Evolutionary conservation across 1,140 invertebrate species (phyloP), one percentile per base, ranked within the genome.

Genomic region (Trialeurodes vaporariorum): DNA sequence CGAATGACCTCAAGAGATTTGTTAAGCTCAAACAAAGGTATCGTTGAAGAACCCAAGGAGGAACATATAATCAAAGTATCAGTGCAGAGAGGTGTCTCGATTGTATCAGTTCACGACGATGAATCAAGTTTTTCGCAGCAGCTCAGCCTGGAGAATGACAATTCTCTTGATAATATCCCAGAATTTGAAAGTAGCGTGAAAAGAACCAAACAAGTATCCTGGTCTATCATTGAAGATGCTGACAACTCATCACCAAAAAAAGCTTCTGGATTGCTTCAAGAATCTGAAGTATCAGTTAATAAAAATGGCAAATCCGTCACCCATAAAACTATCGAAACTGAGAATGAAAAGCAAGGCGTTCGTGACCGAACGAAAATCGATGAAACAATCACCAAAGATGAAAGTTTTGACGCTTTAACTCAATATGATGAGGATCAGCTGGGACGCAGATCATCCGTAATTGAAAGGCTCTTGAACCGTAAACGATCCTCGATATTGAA

Each of bases 71-170:
- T 72, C 24, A 81, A 75, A 70, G 71, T 81, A 21, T 70, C 71
- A 21, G 74, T 79, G 0, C 83, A 81, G 72, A 79, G 83, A 70
- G 82, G 81, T 2, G 75, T 87, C 22, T 87, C 85, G 0, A 86
- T 87, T 2, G 80, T 83, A 25, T 86, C 85, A 0, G 76, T 85
- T 13, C 85, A 85, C 0, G 85, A 87, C 73, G 85, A 87, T 68
- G 85, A 86, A 27, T 80, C 34, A 49, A 49, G 34, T 49, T 49
- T 49, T 49, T 49, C 34, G 34, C 34, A 17, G 79, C 63, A 84
- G 80, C 1, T 76, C 81, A 71, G 23, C 25, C 12, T 49, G 34
- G 34, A 49, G 5, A 49, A 49, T 49, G 34, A 49, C 17, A 49
- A 49, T 17, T 49, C 34, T 17, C 34, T 49, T 49, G 34, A 49